A percentile compares a stretch with the other conserved stretches of the same genome.
Evolutionary conservation across 92 coral and sea anemone species (phyloP).

Genomic region (Nematostella vectensis): DNA sequence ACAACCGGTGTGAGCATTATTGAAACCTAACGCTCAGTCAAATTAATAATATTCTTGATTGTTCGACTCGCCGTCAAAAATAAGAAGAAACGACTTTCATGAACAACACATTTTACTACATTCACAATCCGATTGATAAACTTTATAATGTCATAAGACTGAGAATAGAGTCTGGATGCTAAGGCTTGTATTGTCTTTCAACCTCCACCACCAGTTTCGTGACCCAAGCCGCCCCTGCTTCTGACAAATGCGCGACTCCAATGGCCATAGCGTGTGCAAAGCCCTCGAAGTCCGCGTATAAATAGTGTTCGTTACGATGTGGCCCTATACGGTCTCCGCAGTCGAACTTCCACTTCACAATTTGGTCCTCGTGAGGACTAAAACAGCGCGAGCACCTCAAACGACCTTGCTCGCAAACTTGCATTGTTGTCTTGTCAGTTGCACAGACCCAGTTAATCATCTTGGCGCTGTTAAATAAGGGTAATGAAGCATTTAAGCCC

Average conservation of each 20-base stretch:
- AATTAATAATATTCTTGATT: too few relatives aligned
- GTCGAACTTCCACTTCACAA: conserved; percentile 43
- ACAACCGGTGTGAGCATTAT: too few relatives aligned
- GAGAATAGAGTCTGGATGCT: not conserved
- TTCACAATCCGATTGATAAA: too few relatives aligned
- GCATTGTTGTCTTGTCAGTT: conserved; percentile 14
- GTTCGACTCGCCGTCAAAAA: too few relatives aligned
- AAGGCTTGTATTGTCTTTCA: not conserved
- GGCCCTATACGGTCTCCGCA: conserved; percentile 40
- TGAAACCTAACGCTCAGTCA: too few relatives aligned
- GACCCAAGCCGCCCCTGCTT: conserved; percentile 25
- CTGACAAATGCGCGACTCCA: not conserved
- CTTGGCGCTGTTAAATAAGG: too few relatives aligned
- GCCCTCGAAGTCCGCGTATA: conserved; percentile 17
- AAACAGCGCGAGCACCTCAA: conserved; percentile 15
- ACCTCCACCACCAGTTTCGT: conserved; percentile 4
- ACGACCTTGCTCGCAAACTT: conserved; percentile 29
- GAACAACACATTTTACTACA: too few relatives aligned
- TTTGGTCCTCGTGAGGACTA: conserved; percentile 11
- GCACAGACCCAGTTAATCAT: conserved; percentile 28
- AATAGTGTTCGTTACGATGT: conserved; percentile 18
- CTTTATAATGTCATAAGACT: too few relatives aligned
- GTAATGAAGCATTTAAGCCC: too few relatives aligned
- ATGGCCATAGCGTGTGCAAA: conserved; percentile 28
- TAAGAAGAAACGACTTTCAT: too few relatives aligned